These are phyloP conservation scores for Thymallus thymallus DNA, from an alignment of 2,113 vertebrate species.

Conservation along the genomic window DNA sequence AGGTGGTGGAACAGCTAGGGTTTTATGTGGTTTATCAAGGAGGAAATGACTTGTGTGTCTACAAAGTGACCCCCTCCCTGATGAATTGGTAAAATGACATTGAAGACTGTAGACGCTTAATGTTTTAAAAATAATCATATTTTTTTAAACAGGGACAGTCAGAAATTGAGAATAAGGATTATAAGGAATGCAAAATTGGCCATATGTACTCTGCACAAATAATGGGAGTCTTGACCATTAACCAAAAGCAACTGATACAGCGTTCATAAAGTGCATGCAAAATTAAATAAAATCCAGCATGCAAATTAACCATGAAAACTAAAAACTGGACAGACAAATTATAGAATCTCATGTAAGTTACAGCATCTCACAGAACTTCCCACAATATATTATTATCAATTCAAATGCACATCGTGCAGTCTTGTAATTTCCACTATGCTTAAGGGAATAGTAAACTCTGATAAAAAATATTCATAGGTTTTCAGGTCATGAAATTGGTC, in stretches of 20 bases:
- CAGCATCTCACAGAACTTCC: slow-evolving; percentile 47
- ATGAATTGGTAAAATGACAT: slow-evolving; percentile 30
- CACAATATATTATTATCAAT: neutral
- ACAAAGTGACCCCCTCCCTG: slow-evolving; percentile 2
- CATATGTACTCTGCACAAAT: slow-evolving; percentile 57
- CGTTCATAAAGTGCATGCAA: slow-evolving; percentile 80
- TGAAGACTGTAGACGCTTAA: slow-evolving; percentile 39
- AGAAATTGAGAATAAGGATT: slow-evolving; percentile 68
- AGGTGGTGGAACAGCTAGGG: slow-evolving; percentile 1
- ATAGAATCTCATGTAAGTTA: slow-evolving; percentile 48
- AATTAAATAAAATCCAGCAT: slow-evolving; percentile 74
- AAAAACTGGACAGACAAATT: slow-evolving; percentile 18
- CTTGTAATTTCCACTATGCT: neutral
- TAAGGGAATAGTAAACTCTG: too few relatives aligned
- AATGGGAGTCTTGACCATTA: slow-evolving; percentile 64
- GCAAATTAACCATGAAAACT: slow-evolving; percentile 68
- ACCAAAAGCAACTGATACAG: slow-evolving; percentile 64
- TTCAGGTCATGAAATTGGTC: too few relatives aligned
- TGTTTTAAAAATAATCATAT: slow-evolving; percentile 52
- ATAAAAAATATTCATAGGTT: too few relatives aligned
- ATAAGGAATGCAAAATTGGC: slow-evolving; percentile 63
- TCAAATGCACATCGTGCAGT: neutral
- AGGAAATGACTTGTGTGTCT: neutral
- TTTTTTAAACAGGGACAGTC: slow-evolving; percentile 38
- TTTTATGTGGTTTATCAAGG: neutral